Evolutionary conservation across 2,113 vertebrate species (phyloP), one percentile per base, ranked within the genome.

Genomic region (Fulmarus glacialis): DNA sequence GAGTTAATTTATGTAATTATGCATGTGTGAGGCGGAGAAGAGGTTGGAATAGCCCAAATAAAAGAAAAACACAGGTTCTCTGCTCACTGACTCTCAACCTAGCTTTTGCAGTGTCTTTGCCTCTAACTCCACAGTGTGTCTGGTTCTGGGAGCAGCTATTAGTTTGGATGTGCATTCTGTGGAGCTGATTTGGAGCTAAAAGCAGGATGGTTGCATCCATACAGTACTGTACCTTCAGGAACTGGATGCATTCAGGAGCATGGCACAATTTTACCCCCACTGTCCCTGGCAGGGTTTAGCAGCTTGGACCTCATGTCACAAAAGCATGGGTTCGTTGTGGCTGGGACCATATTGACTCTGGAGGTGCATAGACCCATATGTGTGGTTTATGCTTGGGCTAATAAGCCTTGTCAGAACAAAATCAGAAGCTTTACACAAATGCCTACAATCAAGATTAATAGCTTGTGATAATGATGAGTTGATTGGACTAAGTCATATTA

Each of bases 341-440:
- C 34, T 70, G 45, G 12, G 12, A 66, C 30, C 21, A 11, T 11
- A 17, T 2, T 53, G 13, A 7, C 4, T 2, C 12, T 78, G 85
- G 21, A 67, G 23, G n/a, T 72, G 32, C 0, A 0, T 2, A 21
- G 4, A 60, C 12, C 58, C 15, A 19, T 0, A 3, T 40, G 4
- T 56, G 36, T 29, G 13, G 23, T 73, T 81, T 27, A 24, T 23
- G 23, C 7, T 1, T 90, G 32, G 77, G 8, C 9, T 70, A 74
- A 84, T 64, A 78, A 40, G 13, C 6, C 27, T 26, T 52, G 29
- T 68, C 34, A 83, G 36, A 83, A 34, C 23, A 30, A 74, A 88
- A 52, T 71, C 56, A 68, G 43, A 70, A 79, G 9, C 45, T 91
- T 83, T 24, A 52, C 32, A 22, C 15, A 86, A 48, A 17, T 59